Evolutionary conservation across 2,888 invertebrate genomes (phyloP).

Genomic region (Rhingia campestris): DNA sequence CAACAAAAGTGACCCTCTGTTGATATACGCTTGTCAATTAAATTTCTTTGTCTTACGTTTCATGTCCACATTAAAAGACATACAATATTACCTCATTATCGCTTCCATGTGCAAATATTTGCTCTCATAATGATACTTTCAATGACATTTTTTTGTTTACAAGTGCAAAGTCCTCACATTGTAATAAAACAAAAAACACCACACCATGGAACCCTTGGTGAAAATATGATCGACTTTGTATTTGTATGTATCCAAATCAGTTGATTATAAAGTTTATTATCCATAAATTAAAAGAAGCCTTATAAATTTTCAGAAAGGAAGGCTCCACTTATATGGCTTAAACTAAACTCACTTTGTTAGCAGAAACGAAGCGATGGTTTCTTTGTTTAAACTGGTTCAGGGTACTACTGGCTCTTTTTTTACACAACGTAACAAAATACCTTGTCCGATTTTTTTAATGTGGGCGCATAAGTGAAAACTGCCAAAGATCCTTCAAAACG

Average conservation of each 20-base stretch:
- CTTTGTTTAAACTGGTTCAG: neutral
- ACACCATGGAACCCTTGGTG: neutral
- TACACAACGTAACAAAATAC: too few species aligned
- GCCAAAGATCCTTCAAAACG: too few species aligned
- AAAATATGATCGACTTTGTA: neutral
- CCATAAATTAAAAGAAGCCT: neutral
- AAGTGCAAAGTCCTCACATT: neutral
- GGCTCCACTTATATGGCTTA: neutral
- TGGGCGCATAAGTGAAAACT: too few species aligned
- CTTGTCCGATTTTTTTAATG: too few species aligned
- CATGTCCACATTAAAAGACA: too few species aligned
- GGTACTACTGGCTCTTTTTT: too few species aligned
- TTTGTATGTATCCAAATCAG: neutral
- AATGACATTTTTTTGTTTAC: neutral
- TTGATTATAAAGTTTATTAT: neutral
- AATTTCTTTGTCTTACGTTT: too few species aligned
- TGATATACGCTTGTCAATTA: too few species aligned
- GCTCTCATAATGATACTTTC: neutral
- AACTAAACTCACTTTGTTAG: neutral
- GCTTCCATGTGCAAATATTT: conserved; percentile 3
- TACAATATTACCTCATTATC: neutral
- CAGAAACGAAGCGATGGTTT: neutral
- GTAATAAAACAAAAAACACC: neutral
- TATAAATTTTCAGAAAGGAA: neutral
- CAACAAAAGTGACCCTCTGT: too few species aligned